These are phyloP conservation scores for Rhyacichthys aspro DNA, from an alignment of 2,797 vertebrate species.

Conservation along the genomic window DNA sequence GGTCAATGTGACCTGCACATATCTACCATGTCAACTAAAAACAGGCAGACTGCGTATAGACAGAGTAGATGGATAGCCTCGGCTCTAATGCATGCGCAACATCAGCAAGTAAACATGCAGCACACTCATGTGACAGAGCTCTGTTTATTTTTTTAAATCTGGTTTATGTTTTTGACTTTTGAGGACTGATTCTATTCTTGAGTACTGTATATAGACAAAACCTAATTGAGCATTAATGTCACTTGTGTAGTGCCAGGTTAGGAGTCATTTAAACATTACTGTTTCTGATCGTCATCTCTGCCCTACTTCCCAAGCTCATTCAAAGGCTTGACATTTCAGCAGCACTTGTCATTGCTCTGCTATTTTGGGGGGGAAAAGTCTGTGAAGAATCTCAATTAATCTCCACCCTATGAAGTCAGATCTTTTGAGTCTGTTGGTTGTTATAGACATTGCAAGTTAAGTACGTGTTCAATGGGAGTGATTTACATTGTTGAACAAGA, in stretches of 20 bases:
- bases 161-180: no score
- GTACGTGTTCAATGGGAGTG: no score
- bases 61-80: slow-evolving; percentile 33
- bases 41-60: slow-evolving; percentile 48
- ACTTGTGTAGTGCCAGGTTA: no score
- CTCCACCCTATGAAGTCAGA: no score
- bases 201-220: no score
- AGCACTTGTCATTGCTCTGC: not conserved
- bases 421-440: no score
- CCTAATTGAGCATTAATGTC: no score
- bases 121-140: slow-evolving; percentile 25
- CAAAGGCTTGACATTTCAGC: not conserved
- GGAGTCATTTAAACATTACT: slow-evolving; percentile 16
- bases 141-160: no score
- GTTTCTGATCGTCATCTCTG: slow-evolving; percentile 15
- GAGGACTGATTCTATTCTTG: not conserved
- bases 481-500: no score
- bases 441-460: no score
- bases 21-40: slow-evolving; percentile 55
- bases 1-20: slow-evolving; percentile 76
- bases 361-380: not conserved
- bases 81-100: slow-evolving; percentile 30
- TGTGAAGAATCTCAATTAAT: no score
- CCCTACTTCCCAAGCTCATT: slow-evolving; percentile 20
- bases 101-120: slow-evolving; percentile 46